Evolutionary conservation across 35 echinoderm and acorn worm genomes (phyloP).

Genomic region (Strongylocentrotus purpuratus): DNA sequence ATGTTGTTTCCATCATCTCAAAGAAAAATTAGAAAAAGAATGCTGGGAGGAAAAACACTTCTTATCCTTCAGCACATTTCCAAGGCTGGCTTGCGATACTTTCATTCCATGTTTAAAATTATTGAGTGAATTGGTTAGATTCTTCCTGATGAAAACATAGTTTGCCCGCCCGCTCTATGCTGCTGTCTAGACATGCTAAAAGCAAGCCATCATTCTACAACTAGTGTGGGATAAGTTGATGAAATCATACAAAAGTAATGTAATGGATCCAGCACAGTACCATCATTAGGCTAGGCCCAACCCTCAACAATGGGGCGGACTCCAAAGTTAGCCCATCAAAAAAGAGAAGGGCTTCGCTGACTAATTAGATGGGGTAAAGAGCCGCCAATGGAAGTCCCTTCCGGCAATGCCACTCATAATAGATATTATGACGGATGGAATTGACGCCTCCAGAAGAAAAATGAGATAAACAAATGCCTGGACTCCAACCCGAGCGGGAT

Average conservation of each 20-base stretch:
- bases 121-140: neutral
- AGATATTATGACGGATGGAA: slow-evolving; percentile 4
- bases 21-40: neutral
- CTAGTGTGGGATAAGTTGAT: neutral
- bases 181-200: neutral
- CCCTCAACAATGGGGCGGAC: neutral
- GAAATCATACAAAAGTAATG: slow-evolving; percentile 2
- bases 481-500: neutral
- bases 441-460: neutral
- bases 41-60: neutral
- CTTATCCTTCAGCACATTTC: neutral
- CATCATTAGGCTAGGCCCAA: neutral
- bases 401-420: slow-evolving; percentile 9
- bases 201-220: neutral
- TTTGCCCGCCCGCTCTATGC: neutral
- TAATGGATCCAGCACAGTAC: neutral
- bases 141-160: neutral
- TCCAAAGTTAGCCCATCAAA: neutral
- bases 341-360: neutral
- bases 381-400: neutral
- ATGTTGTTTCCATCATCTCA: neutral
- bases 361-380: slow-evolving; percentile 1
- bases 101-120: neutral
- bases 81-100: neutral
- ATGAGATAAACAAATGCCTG: neutral